Conservation (phyloP, 2,797 vertebrate species). For the Hirundo rustica region DNA sequence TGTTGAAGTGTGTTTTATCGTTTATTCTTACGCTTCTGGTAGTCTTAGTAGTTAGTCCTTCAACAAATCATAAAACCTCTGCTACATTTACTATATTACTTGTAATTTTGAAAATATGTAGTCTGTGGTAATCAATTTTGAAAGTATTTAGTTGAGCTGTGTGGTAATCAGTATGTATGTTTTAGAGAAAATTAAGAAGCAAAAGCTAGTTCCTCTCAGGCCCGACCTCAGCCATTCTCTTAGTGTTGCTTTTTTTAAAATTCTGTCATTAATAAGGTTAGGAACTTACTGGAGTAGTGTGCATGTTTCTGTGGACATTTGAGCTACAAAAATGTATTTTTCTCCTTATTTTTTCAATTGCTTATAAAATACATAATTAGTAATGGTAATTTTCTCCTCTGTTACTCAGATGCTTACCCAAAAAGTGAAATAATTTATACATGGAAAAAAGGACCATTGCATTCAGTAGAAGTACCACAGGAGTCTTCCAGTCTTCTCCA, state of each 20-base stretch:
- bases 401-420: slow-evolving; percentile 90
- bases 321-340: background rate
- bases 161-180: background rate
- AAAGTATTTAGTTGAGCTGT: background rate
- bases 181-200: background rate
- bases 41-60: background rate
- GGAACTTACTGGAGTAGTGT: background rate
- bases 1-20: background rate
- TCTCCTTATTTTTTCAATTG: background rate
- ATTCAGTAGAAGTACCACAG: slow-evolving; percentile 95
- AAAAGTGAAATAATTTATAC: slow-evolving; percentile 98
- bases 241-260: background rate
- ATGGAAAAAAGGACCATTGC: slow-evolving; percentile 94
- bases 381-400: background rate
- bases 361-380: background rate
- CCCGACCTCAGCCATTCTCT: background rate
- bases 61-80: background rate
- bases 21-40: background rate
- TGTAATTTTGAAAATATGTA: background rate
- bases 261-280: background rate
- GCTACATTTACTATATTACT: background rate
- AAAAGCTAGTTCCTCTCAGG: background rate
- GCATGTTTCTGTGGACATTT: background rate
- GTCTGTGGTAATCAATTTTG: background rate
- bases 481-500: slow-evolving; percentile 97